These are phyloP conservation scores for Argyresthia albistria DNA, from an alignment of 2,888 invertebrate species.

Conservation along the genomic window DNA sequence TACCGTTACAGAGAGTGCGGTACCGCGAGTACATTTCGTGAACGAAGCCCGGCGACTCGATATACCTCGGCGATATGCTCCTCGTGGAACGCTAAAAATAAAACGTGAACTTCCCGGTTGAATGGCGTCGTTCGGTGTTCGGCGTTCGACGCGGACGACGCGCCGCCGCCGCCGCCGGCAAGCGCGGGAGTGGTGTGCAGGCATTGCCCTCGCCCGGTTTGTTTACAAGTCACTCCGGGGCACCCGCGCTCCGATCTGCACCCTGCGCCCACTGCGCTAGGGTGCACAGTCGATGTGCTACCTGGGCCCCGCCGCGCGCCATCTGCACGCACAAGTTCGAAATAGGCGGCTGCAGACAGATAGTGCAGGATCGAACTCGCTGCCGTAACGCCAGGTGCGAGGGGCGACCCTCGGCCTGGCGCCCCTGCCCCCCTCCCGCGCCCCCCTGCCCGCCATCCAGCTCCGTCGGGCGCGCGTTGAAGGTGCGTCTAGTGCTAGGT, in stretches of 20 bases:
- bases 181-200: conserved; percentile 52
- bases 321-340: conserved; percentile 62
- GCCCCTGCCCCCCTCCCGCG: conserved; percentile 47
- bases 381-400: conserved; percentile 3
- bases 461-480: conserved; percentile 11
- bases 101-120: conserved; percentile 70
- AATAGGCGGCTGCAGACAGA: conserved; percentile 60
- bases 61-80: conserved; percentile 31
- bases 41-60: conserved; percentile 5
- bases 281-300: conserved; percentile 35
- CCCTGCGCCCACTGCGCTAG: conserved; percentile 35
- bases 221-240: conserved; percentile 55
- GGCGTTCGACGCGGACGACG: no score
- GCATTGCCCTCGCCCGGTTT: conserved; percentile 69
- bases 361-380: conserved; percentile 9
- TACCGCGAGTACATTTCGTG: not conserved
- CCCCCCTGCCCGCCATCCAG: no score
- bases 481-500: conserved; percentile 55
- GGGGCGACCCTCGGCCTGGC: conserved; percentile 44
- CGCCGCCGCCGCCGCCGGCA: conserved; percentile 28
- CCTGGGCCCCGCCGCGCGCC: conserved; percentile 52
- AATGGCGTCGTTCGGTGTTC: conserved; percentile 46
- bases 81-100: conserved; percentile 64
- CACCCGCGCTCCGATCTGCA: conserved; percentile 33
- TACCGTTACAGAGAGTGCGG: not conserved